These are phyloP conservation scores for Pygmarrhopalites habei DNA, from an alignment of 1,140 invertebrate species.

Conservation along the genomic window DNA sequence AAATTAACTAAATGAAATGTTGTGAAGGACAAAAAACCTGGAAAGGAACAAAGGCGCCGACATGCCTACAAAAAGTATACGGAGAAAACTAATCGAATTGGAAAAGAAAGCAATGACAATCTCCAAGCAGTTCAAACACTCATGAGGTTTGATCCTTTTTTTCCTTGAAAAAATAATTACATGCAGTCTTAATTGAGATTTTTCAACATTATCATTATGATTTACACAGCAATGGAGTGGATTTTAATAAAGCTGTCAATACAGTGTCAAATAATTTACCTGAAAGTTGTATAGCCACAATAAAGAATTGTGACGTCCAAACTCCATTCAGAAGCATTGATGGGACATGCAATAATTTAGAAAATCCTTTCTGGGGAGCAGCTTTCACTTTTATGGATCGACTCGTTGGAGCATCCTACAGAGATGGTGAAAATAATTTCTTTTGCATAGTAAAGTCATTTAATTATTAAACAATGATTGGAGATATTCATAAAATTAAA, in stretches of 20 bases:
- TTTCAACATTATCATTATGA: background rate
- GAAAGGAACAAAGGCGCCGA: background rate
- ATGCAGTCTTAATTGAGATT: background rate
- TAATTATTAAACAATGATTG: too few species aligned
- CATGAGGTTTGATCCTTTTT: background rate
- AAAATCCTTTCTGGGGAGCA: slow-evolving; percentile 52
- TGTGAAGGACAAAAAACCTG: too few species aligned
- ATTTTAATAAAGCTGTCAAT: background rate
- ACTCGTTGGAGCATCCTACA: slow-evolving; percentile 52
- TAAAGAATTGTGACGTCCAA: background rate
- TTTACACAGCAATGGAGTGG: background rate
- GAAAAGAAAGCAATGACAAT: background rate
- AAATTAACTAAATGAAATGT: too few species aligned
- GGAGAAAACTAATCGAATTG: background rate
- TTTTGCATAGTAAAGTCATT: background rate
- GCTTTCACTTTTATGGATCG: slow-evolving; percentile 53
- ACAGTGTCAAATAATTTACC: background rate
- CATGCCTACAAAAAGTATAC: background rate
- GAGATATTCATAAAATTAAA: slow-evolving; percentile 4
- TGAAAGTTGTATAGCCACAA: background rate
- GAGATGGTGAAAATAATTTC: slow-evolving; percentile 48
- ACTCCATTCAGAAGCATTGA: slow-evolving; percentile 45
- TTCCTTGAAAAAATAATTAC: background rate
- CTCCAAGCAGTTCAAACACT: background rate
- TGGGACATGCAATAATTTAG: slow-evolving; percentile 49